A percentile compares a stretch with the other conserved stretches of the same genome.
Conservation (phyloP, 1,140 invertebrate genomes). For the Ceratosolen fusciceps region DNA sequence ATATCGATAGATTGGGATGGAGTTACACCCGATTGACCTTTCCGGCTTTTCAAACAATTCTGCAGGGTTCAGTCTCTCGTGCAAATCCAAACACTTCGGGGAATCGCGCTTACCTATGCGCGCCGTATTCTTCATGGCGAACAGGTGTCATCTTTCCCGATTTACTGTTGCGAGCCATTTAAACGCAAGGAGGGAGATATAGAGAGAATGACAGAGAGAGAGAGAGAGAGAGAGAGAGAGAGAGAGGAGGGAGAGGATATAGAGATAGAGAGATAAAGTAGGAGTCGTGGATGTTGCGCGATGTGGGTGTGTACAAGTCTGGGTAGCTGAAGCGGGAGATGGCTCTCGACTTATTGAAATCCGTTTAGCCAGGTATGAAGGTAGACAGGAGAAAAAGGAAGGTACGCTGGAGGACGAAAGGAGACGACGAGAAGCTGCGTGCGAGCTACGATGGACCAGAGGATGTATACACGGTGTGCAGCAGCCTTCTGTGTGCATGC, state of each 20-base stretch:
- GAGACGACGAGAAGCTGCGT: constrained; percentile 10
- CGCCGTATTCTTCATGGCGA: constrained; percentile 55
- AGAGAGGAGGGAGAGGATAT: no score
- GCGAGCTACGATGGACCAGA: background rate
- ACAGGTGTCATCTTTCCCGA: constrained; percentile 60
- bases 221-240: constrained; percentile 7
- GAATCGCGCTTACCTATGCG: constrained; percentile 51
- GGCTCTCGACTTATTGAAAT: constrained; percentile 59
- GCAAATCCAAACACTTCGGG: background rate
- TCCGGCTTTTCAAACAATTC: constrained; percentile 34
- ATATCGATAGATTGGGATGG: constrained; percentile 65
- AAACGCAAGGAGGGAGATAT: background rate
- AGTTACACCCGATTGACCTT: constrained; percentile 55
- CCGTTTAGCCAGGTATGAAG: constrained; percentile 54
- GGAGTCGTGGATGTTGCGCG: no score
- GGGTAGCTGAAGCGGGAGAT: background rate
- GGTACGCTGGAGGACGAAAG: constrained; percentile 34
- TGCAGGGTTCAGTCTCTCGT: constrained; percentile 20
- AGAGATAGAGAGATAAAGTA: no score
- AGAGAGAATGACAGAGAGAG: constrained; percentile 8
- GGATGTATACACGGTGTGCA: background rate
- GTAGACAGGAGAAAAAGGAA: constrained; percentile 16
- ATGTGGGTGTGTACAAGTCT: no score
- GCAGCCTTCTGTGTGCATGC: background rate
- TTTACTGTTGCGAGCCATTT: constrained; percentile 52